These are phyloP conservation scores for Craterocephalus amniculus DNA, from an alignment of 2,797 vertebrate species.

Conservation along the genomic window DNA sequence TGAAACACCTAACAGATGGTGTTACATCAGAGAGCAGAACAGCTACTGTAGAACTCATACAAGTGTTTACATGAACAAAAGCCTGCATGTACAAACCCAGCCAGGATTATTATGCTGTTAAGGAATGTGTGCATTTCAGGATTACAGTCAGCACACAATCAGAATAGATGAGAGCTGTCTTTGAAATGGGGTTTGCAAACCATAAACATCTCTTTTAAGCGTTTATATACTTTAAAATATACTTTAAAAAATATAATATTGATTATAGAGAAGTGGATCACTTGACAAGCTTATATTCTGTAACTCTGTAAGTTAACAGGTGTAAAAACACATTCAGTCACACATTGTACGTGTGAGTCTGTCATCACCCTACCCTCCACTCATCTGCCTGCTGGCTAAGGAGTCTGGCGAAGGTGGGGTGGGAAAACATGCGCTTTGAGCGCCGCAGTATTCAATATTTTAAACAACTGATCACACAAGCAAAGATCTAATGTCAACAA, in stretches of 20 bases:
- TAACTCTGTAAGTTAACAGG: constrained; percentile 10
- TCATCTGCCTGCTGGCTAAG: constrained; percentile 25
- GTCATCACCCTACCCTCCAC: constrained; percentile 15
- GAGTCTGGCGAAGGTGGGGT: constrained; percentile 21
- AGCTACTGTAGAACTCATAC: constrained; percentile 22
- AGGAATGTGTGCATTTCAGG: constrained; percentile 21
- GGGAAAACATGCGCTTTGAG: constrained; percentile 40
- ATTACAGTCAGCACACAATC: not conserved
- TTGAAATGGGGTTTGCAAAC: not conserved
- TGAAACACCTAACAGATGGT: constrained; percentile 38
- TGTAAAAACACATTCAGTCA: constrained; percentile 23
- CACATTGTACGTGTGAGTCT: constrained; percentile 1
- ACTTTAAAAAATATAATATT: not conserved
- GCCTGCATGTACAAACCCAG: not conserved
- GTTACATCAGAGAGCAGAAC: constrained; percentile 26
- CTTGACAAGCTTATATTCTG: not conserved
- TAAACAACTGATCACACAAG: constrained; percentile 50
- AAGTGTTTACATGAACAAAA: constrained; percentile 19
- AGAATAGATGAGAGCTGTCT: not conserved
- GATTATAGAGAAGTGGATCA: constrained; percentile 11
- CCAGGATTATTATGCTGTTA: not conserved
- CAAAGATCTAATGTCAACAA: constrained; percentile 55
- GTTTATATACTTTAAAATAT: not conserved
- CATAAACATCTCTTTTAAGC: not conserved
- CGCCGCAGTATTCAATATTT: constrained; percentile 57